These are phyloP conservation scores for Monodelphis domestica DNA, from an alignment of 2,797 vertebrate species.

Conservation along the genomic window DNA sequence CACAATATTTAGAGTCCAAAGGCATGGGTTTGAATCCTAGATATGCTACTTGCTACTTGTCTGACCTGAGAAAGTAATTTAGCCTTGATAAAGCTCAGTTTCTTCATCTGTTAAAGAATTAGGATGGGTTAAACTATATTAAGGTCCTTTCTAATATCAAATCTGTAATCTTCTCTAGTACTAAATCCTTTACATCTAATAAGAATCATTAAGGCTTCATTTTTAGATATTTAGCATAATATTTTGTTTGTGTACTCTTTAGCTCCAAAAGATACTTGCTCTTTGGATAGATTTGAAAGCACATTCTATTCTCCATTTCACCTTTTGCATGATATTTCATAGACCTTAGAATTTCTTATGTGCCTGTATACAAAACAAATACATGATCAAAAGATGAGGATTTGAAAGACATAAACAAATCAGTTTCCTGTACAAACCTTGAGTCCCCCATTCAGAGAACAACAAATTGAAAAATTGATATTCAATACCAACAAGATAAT, in stretches of 20 bases:
- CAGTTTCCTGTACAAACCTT: conserved; percentile 65
- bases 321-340: conserved; percentile 52
- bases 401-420: conserved; percentile 73
- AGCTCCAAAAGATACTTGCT: not conserved
- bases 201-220: conserved; percentile 1
- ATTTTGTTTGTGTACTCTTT: not conserved
- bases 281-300: not conserved
- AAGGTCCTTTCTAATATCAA: not conserved
- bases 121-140: not conserved
- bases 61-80: not conserved
- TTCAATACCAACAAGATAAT: conserved; percentile 77
- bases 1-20: not conserved
- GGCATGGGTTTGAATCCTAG: not conserved
- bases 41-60: not conserved
- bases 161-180: not conserved
- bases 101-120: not conserved
- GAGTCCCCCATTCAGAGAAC: conserved; percentile 73
- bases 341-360: conserved; percentile 61
- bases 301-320: conserved; percentile 36
- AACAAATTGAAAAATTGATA: conserved; percentile 77
- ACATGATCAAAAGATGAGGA: conserved; percentile 66
- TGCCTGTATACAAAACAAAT: conserved; percentile 64
- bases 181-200: not conserved
- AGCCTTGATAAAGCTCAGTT: not conserved
- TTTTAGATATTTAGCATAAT: conserved; percentile 9